Evolutionary conservation across 2,888 invertebrate genomes (phyloP).

Genomic region (Machimus atricapillus): DNA sequence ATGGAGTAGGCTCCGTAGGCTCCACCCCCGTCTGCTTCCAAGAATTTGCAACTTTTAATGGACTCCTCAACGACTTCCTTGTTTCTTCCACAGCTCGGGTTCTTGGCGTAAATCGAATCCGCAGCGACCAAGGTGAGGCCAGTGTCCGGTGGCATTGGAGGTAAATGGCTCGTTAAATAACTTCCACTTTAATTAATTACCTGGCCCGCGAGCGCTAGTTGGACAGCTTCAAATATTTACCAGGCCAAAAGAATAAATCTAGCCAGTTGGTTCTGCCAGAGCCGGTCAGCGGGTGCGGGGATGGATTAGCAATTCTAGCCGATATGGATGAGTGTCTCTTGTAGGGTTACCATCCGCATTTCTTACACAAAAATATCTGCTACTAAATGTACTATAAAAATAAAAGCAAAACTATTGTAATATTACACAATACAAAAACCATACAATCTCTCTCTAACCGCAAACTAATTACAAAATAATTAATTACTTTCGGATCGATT

Average conservation of each 20-base stretch:
- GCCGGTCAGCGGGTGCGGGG: not conserved
- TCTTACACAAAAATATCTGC: not conserved
- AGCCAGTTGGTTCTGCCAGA: not conserved
- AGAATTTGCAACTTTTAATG: conserved; percentile 22
- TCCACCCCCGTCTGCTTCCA: not conserved
- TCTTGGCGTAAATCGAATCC: not conserved
- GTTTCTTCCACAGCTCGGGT: not conserved
- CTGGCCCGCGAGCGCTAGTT: not conserved
- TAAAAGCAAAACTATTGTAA: no score
- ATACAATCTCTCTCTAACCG: no score
- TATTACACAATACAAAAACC: no score
- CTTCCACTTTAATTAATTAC: not conserved
- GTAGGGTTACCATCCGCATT: not conserved
- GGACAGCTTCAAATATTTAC: not conserved
- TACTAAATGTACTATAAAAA: no score
- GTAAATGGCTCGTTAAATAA: not conserved
- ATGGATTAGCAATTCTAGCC: not conserved
- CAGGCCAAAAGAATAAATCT: not conserved
- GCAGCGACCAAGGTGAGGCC: not conserved
- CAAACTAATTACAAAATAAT: no score
- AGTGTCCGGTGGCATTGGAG: not conserved
- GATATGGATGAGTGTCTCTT: not conserved
- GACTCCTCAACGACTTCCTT: not conserved
- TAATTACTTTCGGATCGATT: no score
- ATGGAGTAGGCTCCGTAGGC: not conserved